A percentile compares a stretch with the other conserved stretches of the same genome.
Conservation (phyloP, 2,797 vertebrate genomes). For the Sitta carolinensis region DNA sequence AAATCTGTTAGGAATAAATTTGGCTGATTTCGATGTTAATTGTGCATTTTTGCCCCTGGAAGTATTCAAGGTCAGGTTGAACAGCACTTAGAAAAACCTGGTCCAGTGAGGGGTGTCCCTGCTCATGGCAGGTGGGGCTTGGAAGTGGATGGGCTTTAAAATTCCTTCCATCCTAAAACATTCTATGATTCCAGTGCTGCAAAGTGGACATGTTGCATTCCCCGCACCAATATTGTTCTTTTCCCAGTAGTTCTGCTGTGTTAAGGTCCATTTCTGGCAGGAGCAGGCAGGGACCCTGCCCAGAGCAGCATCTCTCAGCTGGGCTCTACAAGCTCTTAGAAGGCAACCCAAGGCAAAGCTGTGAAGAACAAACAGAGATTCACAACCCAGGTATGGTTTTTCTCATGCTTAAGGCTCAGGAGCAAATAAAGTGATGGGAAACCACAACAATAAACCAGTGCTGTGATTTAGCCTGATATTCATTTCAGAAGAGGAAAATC, state of each 20-base stretch:
- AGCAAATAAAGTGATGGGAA: background rate
- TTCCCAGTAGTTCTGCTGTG: background rate
- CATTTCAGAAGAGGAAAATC: background rate
- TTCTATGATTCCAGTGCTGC: background rate
- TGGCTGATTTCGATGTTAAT: background rate
- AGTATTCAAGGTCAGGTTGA: fast-evolving
- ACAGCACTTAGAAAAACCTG: background rate
- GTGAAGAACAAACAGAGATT: background rate
- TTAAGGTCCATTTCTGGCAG: background rate
- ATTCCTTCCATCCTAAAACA: background rate
- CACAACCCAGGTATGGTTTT: background rate
- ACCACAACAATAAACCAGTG: background rate
- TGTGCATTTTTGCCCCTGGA: background rate
- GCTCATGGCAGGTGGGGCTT: background rate
- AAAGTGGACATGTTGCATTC: fast-evolving
- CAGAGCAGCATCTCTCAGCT: background rate
- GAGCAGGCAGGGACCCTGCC: background rate
- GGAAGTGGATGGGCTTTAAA: background rate
- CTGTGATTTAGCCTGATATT: background rate
- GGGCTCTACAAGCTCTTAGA: background rate
- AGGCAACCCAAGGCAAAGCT: background rate
- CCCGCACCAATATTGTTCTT: background rate
- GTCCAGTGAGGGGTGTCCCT: background rate
- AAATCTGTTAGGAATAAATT: background rate
- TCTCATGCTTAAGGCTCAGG: background rate